Evolutionary conservation across 2,113 vertebrate species (phyloP), one percentile per base, ranked within the genome.

Genomic region (Ictalurus punctatus): DNA sequence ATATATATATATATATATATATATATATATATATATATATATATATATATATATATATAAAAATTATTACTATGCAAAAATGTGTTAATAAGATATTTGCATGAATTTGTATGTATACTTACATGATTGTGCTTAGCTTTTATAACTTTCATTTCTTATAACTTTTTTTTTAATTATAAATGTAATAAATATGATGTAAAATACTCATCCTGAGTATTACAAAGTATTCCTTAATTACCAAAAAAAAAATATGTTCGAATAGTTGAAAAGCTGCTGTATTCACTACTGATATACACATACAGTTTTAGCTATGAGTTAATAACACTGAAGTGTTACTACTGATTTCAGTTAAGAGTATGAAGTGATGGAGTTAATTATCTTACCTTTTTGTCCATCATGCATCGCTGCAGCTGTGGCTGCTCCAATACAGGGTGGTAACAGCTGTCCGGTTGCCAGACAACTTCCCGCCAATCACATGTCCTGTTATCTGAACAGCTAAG

Each of bases 391-490:
- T 94, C 96, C 85, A 86, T 92, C 94, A 98, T 65, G 76, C 98
- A 99, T 71, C 91, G 95, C 94, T 97, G 98, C 79, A 99, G 95
- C 78, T 96, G 94, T 0, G 91, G 90, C 59, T 94, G 96, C 19
- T 94, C 91, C 79, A 97, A 91, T 78, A 96, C 27, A 0, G 94
- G 91, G 21, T 99, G 92, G 0, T 71, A 95, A 93, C 98, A 99
- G 84, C 94, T 90, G 0, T 97, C 94, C 3, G 98, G 97, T 91
- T 97, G 96, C 98, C 98, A 99, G 0, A 94, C 94, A 92, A 98
- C 96, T 93, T 97, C 96, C 92, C 97, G 95, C 98, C 98, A 99
- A 93, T 99, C 98, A 63, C 98, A 99, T 4, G 98, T 99, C 90
- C 97, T 97, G 93, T 98, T 98, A 94, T 99, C 98, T 25, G 96